Evolutionary conservation across 2,113 vertebrate species (phyloP).

Genomic region (Coptodon rendalli): DNA sequence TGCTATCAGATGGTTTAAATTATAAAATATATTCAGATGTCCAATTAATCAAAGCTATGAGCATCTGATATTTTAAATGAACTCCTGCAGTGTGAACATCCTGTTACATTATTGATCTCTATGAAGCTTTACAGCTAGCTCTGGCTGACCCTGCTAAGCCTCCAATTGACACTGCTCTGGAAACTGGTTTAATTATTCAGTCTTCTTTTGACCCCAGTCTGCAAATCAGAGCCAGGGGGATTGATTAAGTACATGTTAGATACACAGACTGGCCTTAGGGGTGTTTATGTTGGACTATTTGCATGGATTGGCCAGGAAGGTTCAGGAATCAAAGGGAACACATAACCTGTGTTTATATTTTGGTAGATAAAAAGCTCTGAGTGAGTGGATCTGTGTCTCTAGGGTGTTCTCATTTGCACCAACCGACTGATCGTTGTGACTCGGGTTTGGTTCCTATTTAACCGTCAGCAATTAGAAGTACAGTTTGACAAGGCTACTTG

Average conservation of each 20-base stretch:
- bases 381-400: background rate
- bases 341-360: background rate
- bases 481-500: background rate
- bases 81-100: background rate
- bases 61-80: background rate
- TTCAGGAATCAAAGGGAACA: conserved; percentile 23
- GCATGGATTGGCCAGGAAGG: conserved; percentile 14
- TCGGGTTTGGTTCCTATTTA: background rate
- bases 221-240: conserved; percentile 47
- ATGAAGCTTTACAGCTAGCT: background rate
- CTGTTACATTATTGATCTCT: conserved; percentile 24
- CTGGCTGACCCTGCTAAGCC: conserved; percentile 13
- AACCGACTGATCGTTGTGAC: background rate
- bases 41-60: background rate
- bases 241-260: conserved; percentile 49
- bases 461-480: background rate
- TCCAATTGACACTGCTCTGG: conserved; percentile 3
- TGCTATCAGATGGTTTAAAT: background rate
- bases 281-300: conserved; percentile 36
- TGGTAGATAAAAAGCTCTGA: background rate
- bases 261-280: background rate
- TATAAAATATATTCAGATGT: background rate
- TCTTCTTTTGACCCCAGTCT: conserved; percentile 45
- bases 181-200: conserved; percentile 35
- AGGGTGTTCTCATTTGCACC: background rate